These are phyloP conservation scores for Nomada hirtipes DNA, from an alignment of 2,888 invertebrate genomes.

Conservation along the genomic window DNA sequence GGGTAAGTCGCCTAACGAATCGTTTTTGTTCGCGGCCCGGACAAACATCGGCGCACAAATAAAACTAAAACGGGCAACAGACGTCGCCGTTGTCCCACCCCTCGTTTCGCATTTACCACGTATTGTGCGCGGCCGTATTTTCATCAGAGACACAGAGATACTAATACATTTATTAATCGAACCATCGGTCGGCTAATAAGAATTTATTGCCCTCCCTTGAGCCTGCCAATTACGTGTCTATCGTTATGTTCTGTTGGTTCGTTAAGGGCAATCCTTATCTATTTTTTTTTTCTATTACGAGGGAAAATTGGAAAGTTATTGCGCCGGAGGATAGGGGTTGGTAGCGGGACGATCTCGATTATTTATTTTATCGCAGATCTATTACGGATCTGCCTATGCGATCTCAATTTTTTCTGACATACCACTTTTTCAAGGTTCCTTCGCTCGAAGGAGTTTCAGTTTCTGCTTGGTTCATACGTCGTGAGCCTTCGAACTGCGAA, in stretches of 20 bases:
- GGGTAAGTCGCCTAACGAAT: conserved; percentile 74
- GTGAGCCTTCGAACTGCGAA: conserved; percentile 73
- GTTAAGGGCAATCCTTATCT: background rate
- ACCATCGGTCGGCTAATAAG: conserved; percentile 23
- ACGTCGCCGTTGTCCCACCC: conserved; percentile 25
- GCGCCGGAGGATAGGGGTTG: background rate
- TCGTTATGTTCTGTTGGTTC: background rate
- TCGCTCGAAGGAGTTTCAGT: conserved; percentile 39
- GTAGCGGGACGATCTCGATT: background rate
- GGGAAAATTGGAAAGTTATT: conserved; percentile 23
- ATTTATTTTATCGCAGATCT: too few relatives aligned
- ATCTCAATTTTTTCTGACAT: too few relatives aligned
- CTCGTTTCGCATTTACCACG: conserved; percentile 31
- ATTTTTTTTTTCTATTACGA: background rate
- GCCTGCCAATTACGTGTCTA: conserved; percentile 13
- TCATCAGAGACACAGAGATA: conserved; percentile 23
- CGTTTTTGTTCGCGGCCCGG: conserved; percentile 66
- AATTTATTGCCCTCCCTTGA: conserved; percentile 38
- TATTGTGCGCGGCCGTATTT: conserved; percentile 28
- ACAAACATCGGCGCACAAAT: conserved; percentile 58
- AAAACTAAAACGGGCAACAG: conserved; percentile 47
- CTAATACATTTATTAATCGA: conserved; percentile 47
- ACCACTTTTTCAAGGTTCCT: too few relatives aligned
- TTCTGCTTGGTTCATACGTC: conserved; percentile 58
- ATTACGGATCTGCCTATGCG: too few relatives aligned